phyloP scores from a whole-genome alignment of 2,113 vertebrate genomes.

The Axis porcinus region DNA sequence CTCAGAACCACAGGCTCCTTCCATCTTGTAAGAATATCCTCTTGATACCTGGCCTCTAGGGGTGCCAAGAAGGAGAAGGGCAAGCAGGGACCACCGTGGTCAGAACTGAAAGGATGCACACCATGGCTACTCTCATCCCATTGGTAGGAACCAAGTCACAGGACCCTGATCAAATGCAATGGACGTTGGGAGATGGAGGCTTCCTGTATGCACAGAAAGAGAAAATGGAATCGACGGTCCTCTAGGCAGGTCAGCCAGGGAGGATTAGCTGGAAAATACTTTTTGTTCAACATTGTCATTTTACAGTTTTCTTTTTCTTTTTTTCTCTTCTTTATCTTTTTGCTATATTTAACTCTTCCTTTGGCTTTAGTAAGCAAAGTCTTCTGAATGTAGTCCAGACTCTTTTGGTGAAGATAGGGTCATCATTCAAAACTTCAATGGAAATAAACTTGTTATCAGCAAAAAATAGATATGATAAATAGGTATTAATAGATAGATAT shows the following conservation, averaged over 20 bases:
- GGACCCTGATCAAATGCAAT: rapidly evolving
- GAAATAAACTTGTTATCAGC: not conserved
- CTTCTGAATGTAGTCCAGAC: not conserved
- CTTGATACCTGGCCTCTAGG: not conserved
- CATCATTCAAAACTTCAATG: rapidly evolving
- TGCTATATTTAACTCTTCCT: not conserved
- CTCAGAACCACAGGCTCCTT: not conserved
- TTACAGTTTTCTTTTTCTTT: not conserved
- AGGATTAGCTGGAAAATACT: not conserved
- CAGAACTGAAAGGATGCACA: not conserved
- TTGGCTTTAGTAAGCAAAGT: not conserved
- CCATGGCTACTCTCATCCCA: not conserved
- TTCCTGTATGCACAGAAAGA: not conserved
- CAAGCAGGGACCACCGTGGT: rapidly evolving
- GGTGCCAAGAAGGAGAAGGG: not conserved
- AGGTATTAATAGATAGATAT: not conserved
- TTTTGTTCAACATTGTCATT: not conserved
- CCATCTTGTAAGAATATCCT: not conserved
- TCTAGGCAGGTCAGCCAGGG: not conserved
- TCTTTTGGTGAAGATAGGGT: too few species aligned
- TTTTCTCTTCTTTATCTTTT: not conserved
- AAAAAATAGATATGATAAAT: not conserved
- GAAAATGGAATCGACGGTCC: not conserved
- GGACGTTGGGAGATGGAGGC: not conserved
- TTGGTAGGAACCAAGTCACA: not conserved